Conservation (phyloP, 2,113 vertebrate genomes). For the Atlantisia rogersi region DNA sequence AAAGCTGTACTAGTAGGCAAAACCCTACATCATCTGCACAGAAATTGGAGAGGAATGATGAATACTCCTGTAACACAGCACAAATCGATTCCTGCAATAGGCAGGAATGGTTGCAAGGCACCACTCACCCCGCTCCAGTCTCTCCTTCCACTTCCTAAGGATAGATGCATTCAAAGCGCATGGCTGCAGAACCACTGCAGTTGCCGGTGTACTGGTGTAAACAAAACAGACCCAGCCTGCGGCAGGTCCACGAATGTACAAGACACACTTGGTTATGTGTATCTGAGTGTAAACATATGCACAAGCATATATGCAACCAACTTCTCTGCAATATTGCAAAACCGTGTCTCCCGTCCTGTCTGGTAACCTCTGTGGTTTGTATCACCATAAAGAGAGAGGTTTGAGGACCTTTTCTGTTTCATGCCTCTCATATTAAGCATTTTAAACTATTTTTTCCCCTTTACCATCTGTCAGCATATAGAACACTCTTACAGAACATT, state of each 20-base stretch:
- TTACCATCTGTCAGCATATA: not conserved
- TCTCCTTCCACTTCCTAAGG: not conserved
- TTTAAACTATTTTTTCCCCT: not conserved
- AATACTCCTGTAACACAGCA: not conserved
- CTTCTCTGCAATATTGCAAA: not conserved
- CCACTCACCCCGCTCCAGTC: not conserved
- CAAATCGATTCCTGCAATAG: not conserved
- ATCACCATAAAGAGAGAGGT: not conserved
- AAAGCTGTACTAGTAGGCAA: not conserved
- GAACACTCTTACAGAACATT: not conserved
- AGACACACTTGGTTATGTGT: not conserved
- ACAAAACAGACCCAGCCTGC: not conserved
- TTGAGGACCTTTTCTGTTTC: not conserved
- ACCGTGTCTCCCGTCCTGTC: not conserved
- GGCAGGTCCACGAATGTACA: not conserved
- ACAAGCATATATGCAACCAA: not conserved
- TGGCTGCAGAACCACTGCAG: not conserved
- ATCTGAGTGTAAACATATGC: not conserved
- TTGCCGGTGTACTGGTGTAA: not conserved
- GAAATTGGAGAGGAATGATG: not conserved
- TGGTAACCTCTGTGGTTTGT: not conserved
- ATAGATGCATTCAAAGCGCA: not conserved
- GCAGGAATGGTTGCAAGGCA: not conserved
- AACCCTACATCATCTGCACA: not conserved
- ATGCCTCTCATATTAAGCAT: not conserved